Evolutionary conservation across 2,113 vertebrate genomes (phyloP).

Genomic region (Sarotherodon lohbergeri): DNA sequence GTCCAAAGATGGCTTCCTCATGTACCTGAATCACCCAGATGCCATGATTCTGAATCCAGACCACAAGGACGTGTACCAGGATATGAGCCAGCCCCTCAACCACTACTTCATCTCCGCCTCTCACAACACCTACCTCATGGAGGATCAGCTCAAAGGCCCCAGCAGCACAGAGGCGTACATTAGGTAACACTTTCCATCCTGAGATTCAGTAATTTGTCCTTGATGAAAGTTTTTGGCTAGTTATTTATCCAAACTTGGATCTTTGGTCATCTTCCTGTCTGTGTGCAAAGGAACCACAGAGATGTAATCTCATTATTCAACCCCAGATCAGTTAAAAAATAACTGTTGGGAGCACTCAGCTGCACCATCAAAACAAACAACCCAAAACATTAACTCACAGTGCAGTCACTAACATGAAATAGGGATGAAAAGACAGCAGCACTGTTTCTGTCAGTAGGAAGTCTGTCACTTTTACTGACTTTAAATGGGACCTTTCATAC

Average conservation of each 20-base stretch:
- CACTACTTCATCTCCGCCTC: slow-evolving; percentile 96
- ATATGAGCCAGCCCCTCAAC: slow-evolving; percentile 91
- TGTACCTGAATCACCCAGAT: slow-evolving; percentile 82
- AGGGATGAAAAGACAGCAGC: not conserved
- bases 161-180: slow-evolving; percentile 95
- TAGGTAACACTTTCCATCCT: slow-evolving; percentile 68
- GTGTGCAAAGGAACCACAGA: not conserved
- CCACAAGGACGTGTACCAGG: slow-evolving; percentile 84
- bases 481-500: not conserved
- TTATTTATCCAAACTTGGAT: not conserved
- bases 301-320: not conserved
- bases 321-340: not conserved
- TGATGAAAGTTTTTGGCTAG: not conserved
- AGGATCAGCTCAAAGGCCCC: slow-evolving; percentile 91
- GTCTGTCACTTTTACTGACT: not conserved
- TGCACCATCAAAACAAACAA: not conserved
- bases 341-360: not conserved
- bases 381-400: not conserved
- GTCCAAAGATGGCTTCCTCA: slow-evolving; percentile 94
- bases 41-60: slow-evolving; percentile 76
- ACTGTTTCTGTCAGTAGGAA: not conserved
- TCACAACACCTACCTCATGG: slow-evolving; percentile 93
- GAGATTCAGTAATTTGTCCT: not conserved
- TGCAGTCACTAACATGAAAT: not conserved
- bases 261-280: not conserved